phyloP scores from a whole-genome alignment of 2,888 invertebrate species.

The Trimorus sp. region DNA sequence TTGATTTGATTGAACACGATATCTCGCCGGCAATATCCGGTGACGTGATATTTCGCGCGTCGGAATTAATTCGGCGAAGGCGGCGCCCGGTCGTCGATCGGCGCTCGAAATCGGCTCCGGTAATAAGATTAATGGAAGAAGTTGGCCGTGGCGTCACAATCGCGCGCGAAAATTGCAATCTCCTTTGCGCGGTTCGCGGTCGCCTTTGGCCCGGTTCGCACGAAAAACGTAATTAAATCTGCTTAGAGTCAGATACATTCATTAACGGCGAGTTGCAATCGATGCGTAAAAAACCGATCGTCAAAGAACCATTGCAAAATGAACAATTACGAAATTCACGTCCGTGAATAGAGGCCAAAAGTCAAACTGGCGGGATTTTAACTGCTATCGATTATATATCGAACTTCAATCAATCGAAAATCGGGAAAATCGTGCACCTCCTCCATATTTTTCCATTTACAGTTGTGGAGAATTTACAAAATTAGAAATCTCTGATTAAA shows the following conservation, averaged over 20 bases:
- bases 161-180: too few relatives aligned
- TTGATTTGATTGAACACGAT: slow-evolving; percentile 16
- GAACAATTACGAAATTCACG: slow-evolving; percentile 37
- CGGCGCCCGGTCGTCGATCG: background rate
- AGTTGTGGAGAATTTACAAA: too few relatives aligned
- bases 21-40: background rate
- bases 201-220: slow-evolving; percentile 22
- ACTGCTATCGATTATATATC: too few relatives aligned
- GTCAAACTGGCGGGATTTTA: slow-evolving; percentile 17
- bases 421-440: too few relatives aligned
- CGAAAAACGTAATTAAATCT: slow-evolving; percentile 78
- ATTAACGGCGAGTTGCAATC: slow-evolving; percentile 75
- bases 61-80: too few relatives aligned
- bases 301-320: slow-evolving; percentile 72
- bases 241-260: slow-evolving; percentile 74
- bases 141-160: too few relatives aligned
- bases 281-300: slow-evolving; percentile 70
- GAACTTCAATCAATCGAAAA: too few relatives aligned
- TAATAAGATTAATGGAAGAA: slow-evolving; percentile 19
- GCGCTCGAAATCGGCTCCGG: too few relatives aligned
- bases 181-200: background rate
- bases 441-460: too few relatives aligned
- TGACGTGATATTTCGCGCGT: background rate
- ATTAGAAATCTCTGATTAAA: too few relatives aligned
- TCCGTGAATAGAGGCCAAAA: slow-evolving; percentile 38